Conservation (phyloP, 1,140 invertebrate species). For the Polypedilum pembai region DNA sequence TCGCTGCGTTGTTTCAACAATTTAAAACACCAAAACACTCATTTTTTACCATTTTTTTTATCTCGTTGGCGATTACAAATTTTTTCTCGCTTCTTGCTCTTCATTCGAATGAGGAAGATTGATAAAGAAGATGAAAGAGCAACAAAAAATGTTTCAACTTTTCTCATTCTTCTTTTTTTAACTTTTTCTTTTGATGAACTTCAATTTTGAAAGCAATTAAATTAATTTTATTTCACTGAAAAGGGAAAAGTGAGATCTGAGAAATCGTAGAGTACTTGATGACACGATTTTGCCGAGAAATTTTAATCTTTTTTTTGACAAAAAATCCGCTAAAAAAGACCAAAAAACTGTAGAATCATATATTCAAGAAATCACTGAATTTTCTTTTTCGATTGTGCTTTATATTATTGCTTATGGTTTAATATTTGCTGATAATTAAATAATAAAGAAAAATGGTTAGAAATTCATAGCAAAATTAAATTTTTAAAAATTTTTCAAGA, state of each 20-base stretch:
- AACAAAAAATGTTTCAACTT: neutral
- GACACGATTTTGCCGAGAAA: too few species aligned
- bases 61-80: neutral
- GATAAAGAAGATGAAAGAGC: neutral
- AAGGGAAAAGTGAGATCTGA: neutral
- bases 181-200: neutral
- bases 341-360: too few species aligned
- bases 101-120: neutral
- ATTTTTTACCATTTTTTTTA: neutral
- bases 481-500: too few species aligned
- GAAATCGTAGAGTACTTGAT: too few species aligned
- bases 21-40: constrained; percentile 24
- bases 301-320: too few species aligned
- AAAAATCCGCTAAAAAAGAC: too few species aligned
- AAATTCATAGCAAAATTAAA: too few species aligned
- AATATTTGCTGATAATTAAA: too few species aligned
- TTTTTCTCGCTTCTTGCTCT: constrained; percentile 22
- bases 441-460: too few species aligned
- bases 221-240: constrained; percentile 3
- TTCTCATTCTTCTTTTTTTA: neutral
- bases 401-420: too few species aligned
- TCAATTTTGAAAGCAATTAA: neutral
- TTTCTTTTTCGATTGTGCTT: too few species aligned
- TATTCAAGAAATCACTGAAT: too few species aligned
- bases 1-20: neutral